Conservation (phyloP, 2,888 invertebrate species). For the Achlya flavicornis region DNA sequence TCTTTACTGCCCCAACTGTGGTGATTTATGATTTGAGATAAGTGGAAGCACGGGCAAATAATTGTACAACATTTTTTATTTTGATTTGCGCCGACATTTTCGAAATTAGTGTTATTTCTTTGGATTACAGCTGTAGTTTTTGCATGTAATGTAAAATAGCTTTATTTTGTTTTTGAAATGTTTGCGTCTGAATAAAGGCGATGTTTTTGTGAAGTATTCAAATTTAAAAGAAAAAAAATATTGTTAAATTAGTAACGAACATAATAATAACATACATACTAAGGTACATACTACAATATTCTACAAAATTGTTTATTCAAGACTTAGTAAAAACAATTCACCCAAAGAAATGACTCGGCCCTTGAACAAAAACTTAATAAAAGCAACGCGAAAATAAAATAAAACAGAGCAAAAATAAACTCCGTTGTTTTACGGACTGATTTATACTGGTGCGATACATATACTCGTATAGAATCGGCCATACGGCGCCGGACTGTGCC, state of each 20-base stretch:
- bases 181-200: not conserved
- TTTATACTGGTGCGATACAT: not conserved
- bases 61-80: not conserved
- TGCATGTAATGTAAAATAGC: not conserved
- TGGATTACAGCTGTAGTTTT: not conserved
- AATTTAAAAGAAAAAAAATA: not conserved
- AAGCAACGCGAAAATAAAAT: not conserved
- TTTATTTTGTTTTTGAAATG: not conserved
- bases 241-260: too few relatives aligned
- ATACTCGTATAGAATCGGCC: slow-evolving; percentile 13
- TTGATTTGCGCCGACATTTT: not conserved
- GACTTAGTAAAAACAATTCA: not conserved
- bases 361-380: not conserved
- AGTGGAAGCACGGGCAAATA: slow-evolving; percentile 26
- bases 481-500: slow-evolving; percentile 17
- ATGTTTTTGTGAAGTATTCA: not conserved
- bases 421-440: not conserved
- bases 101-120: not conserved
- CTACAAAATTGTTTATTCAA: not conserved
- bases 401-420: not conserved
- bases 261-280: too few relatives aligned
- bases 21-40: slow-evolving; percentile 34
- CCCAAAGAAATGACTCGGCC: not conserved
- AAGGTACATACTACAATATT: not conserved
- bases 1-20: slow-evolving; percentile 27